These are phyloP conservation scores for Hymenochirus boettgeri DNA, from an alignment of 2,113 vertebrate genomes.

Conservation along the genomic window DNA sequence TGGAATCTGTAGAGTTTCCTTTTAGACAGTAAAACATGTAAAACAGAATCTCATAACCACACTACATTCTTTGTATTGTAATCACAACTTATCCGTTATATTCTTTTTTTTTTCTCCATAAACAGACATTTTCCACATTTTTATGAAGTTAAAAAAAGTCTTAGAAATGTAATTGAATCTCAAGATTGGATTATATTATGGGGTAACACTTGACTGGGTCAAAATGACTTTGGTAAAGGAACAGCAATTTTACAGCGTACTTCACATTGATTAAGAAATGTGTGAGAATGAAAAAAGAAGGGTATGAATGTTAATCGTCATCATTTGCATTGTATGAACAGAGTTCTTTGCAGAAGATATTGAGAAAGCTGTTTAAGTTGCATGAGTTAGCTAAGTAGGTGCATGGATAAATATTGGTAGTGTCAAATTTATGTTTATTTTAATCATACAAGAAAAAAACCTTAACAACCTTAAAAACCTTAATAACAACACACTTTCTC, in stretches of 20 bases:
- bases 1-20: no score
- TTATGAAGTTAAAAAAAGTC: conserved; percentile 52
- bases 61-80: no score
- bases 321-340: conserved; percentile 99
- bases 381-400: conserved; percentile 78
- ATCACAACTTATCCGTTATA: no score
- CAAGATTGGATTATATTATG: conserved; percentile 99
- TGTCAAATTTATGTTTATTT: no score
- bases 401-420: conserved; percentile 45
- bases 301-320: conserved; percentile 92
- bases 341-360: conserved; percentile 77
- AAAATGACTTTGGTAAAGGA: conserved; percentile 95
- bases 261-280: conserved; percentile 99
- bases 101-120: neutral
- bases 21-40: no score
- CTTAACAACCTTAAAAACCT: no score
- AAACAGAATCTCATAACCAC: no score
- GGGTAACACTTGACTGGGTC: conserved; percentile 99
- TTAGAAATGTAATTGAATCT: conserved; percentile 95
- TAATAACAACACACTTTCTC: no score
- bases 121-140: neutral
- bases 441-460: no score
- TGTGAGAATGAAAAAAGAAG: conserved; percentile 87
- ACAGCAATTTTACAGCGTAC: conserved; percentile 98
- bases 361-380: conserved; percentile 72